These are phyloP conservation scores for Sebastes goodei DNA, from an alignment of 2,797 vertebrate species.

Conservation along the genomic window DNA sequence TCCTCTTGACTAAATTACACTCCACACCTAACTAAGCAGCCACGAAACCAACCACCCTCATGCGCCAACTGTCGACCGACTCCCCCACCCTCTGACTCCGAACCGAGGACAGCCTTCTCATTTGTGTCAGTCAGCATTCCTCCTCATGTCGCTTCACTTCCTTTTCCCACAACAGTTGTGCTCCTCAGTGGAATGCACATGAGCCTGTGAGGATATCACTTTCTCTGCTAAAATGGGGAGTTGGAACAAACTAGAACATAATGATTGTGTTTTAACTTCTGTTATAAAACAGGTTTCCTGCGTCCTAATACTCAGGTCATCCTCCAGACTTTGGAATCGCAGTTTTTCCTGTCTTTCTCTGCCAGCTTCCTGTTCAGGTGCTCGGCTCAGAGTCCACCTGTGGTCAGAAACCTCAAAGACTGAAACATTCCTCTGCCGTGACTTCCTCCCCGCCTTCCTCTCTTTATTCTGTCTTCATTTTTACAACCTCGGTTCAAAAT, in stretches of 20 bases:
- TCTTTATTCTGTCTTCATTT: background rate
- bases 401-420: constrained; percentile 40
- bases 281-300: constrained; percentile 47
- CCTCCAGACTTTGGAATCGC: constrained; percentile 55
- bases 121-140: constrained; percentile 82
- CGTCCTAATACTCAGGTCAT: constrained; percentile 34
- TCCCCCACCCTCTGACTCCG: constrained; percentile 58
- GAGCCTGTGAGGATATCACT: constrained; percentile 50
- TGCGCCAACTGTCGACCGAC: constrained; percentile 75
- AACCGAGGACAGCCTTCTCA: constrained; percentile 77
- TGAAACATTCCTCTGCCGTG: constrained; percentile 61
- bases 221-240: constrained; percentile 30
- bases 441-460: constrained; percentile 29
- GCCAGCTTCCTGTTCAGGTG: constrained; percentile 73
- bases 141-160: constrained; percentile 65
- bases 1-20: constrained; percentile 85
- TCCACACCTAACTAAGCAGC: constrained; percentile 82
- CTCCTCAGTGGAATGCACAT: constrained; percentile 46
- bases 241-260: background rate
- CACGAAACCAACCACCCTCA: constrained; percentile 72
- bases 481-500: background rate
- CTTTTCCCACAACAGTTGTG: constrained; percentile 76
- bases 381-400: constrained; percentile 36
- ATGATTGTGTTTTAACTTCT: background rate
- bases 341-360: constrained; percentile 54